Percentiles rank a stretch among this genome's conserved stretches.
These are phyloP conservation scores for Gryllus longicercus DNA, from an alignment of 2,888 invertebrate genomes.

Conservation along the genomic window DNA sequence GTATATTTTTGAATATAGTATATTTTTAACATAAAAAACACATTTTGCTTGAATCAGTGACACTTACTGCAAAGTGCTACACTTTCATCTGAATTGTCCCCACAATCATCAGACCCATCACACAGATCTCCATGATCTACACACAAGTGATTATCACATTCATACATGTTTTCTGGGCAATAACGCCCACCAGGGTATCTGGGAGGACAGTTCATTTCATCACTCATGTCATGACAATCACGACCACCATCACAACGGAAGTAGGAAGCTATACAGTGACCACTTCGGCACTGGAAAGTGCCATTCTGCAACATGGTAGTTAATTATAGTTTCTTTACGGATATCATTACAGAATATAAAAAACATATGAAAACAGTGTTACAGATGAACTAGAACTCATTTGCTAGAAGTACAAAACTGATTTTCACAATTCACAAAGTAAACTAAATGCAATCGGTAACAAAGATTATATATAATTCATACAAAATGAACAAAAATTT, in stretches of 20 bases:
- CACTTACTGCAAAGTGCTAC: conserved; percentile 64
- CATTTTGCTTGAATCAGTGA: background rate
- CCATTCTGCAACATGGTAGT: conserved; percentile 55
- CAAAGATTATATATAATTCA: background rate
- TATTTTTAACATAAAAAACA: background rate
- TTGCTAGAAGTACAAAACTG: too few relatives aligned
- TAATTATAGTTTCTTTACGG: too few relatives aligned
- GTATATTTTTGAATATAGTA: background rate
- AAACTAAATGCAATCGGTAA: too few relatives aligned
- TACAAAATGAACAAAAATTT: background rate
- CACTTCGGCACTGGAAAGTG: conserved; percentile 87
- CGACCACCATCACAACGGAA: conserved; percentile 86
- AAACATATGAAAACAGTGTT: too few relatives aligned
- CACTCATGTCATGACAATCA: conserved; percentile 85
- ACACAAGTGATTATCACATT: conserved; percentile 88
- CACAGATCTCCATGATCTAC: conserved; percentile 85
- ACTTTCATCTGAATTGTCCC: conserved; percentile 86
- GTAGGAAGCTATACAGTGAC: conserved; percentile 87
- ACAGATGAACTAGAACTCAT: too few relatives aligned
- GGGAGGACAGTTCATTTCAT: conserved; percentile 85
- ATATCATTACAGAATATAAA: too few relatives aligned
- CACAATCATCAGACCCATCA: conserved; percentile 90
- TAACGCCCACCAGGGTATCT: conserved; percentile 82
- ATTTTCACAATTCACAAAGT: too few relatives aligned
- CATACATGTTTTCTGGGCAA: conserved; percentile 86